Conservation (phyloP, 2,113 vertebrate genomes). For the Diglossa brunneiventris region DNA sequence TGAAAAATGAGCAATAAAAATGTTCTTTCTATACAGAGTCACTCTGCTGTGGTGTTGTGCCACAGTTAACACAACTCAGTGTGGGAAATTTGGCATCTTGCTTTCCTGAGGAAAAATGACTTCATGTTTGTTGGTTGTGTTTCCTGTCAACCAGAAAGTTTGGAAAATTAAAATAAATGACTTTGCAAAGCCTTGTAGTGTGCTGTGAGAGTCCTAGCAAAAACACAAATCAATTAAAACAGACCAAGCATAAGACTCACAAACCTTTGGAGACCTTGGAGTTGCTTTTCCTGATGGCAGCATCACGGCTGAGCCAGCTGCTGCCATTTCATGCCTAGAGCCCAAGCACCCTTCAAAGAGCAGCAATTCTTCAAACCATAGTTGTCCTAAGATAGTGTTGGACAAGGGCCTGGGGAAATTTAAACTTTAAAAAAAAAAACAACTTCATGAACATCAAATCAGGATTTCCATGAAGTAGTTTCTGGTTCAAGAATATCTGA, state of each 20-base stretch:
- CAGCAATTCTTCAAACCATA: neutral
- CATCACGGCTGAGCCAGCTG: neutral
- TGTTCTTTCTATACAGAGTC: neutral
- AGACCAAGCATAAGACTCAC: neutral
- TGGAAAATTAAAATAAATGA: neutral
- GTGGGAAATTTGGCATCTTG: neutral
- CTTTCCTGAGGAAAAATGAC: neutral
- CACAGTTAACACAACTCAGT: neutral
- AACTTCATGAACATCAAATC: neutral
- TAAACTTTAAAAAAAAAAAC: neutral
- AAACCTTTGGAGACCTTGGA: neutral
- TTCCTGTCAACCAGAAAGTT: neutral
- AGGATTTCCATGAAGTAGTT: neutral
- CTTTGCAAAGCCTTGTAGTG: neutral
- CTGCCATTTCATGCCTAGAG: neutral
- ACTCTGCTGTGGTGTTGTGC: neutral
- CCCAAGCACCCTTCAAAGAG: fast-evolving
- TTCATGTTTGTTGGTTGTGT: neutral
- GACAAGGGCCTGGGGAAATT: neutral
- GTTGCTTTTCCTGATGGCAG: neutral
- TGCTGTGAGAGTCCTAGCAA: neutral
- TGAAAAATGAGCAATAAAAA: neutral
- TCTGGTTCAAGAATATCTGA: neutral
- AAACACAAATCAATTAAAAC: constrained; percentile 10
- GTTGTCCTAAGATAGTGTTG: neutral